Evolutionary conservation across 2,113 vertebrate genomes (phyloP).

Genomic region (Sturnus vulgaris): DNA sequence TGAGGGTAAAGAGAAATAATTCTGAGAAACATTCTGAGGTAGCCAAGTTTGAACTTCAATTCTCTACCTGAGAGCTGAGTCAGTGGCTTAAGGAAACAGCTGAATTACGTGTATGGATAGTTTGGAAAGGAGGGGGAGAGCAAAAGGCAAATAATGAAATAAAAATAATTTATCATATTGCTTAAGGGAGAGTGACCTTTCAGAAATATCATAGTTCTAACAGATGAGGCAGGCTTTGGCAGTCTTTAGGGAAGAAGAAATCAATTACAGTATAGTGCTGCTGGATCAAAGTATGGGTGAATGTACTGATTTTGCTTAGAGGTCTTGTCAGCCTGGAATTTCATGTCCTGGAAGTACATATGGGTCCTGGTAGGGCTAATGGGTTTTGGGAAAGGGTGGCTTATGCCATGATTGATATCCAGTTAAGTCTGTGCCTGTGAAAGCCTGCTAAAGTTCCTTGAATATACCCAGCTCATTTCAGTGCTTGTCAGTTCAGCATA

Average conservation of each 20-base stretch:
- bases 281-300: not conserved
- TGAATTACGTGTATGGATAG: not conserved
- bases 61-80: not conserved
- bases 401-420: not conserved
- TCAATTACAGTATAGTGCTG: not conserved
- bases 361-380: not conserved
- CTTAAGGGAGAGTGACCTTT: slow-evolving; percentile 38
- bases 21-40: not conserved
- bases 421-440: not conserved
- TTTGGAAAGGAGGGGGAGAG: not conserved
- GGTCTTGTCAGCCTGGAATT: not conserved
- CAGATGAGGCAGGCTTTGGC: not conserved
- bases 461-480: not conserved
- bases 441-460: not conserved
- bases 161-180: slow-evolving; percentile 27
- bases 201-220: not conserved
- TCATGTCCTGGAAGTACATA: not conserved
- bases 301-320: not conserved
- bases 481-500: not conserved
- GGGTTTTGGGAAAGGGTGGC: not conserved
- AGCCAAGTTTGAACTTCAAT: accelerated
- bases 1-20: not conserved
- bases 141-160: not conserved
- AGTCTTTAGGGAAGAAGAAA: not conserved
- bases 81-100: not conserved